Conservation (phyloP, 2,797 vertebrate species). For the Benthosema pterotum region DNA sequence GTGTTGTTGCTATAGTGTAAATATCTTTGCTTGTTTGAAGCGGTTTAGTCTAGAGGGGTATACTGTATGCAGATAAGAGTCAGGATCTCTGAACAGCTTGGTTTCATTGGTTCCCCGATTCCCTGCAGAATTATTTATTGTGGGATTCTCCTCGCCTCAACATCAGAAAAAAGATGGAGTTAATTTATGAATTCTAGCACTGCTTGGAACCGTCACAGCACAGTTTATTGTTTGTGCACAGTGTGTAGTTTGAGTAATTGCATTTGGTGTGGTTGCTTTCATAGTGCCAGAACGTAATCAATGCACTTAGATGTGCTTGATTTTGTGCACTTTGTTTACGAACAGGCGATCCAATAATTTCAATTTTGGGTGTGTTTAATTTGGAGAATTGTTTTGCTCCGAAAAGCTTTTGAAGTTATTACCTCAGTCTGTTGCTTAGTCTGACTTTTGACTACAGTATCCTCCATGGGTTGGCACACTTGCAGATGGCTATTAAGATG, state of each 20-base stretch:
- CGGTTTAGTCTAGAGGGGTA: slow-evolving; percentile 6
- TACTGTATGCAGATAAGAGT: slow-evolving; percentile 50
- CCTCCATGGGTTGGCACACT: too few species aligned
- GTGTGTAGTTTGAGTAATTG: slow-evolving; percentile 55
- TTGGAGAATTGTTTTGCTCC: slow-evolving; percentile 8
- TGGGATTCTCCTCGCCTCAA: slow-evolving; percentile 58
- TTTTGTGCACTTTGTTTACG: slow-evolving; percentile 38
- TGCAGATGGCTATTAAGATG: too few species aligned
- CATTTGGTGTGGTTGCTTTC: slow-evolving; percentile 45
- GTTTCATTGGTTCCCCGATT: slow-evolving; percentile 40
- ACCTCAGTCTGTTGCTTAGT: too few species aligned
- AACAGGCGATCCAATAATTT: slow-evolving; percentile 19
- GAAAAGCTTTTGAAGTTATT: neutral
- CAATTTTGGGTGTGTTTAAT: slow-evolving; percentile 16
- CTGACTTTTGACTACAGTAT: too few species aligned
- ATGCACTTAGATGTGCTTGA: slow-evolving; percentile 51
- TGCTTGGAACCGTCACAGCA: slow-evolving; percentile 47
- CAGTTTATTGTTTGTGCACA: slow-evolving; percentile 39
- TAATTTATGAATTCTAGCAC: slow-evolving; percentile 73
- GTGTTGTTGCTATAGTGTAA: slow-evolving; percentile 43
- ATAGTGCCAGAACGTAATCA: slow-evolving; percentile 44
- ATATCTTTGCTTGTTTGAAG: slow-evolving; percentile 26
- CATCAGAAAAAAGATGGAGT: slow-evolving; percentile 62
- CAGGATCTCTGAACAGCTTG: slow-evolving; percentile 26
- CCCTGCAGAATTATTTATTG: slow-evolving; percentile 64